Percentiles rank a stretch among this genome's conserved stretches.
Evolutionary conservation across 2,797 vertebrate species (phyloP).

Genomic region (Acrocephalus scirpaceus): DNA sequence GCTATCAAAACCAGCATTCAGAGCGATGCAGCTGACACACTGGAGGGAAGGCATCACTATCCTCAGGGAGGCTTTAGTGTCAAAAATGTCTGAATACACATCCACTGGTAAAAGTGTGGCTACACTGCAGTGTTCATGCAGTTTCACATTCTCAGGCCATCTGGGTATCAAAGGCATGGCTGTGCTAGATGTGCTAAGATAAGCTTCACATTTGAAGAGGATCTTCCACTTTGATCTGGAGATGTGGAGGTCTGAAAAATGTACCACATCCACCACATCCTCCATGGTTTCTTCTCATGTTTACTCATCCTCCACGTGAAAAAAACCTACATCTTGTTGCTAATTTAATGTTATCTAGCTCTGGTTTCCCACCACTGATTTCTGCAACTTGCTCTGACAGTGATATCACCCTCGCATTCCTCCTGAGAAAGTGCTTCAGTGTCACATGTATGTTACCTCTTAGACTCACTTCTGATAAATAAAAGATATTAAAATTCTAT

Average conservation of each 20-base stretch:
- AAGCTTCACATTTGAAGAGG: not conserved
- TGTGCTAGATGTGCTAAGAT: not conserved
- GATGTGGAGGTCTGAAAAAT: not conserved
- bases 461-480: not conserved
- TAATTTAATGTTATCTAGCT: not conserved
- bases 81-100: not conserved
- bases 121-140: not conserved
- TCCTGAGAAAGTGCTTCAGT: not conserved
- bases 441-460: not conserved
- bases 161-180: not conserved
- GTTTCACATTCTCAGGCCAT: not conserved
- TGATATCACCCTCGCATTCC: fast-evolving
- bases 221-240: not conserved
- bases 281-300: not conserved
- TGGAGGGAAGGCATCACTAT: not conserved
- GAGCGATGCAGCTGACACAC: not conserved
- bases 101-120: not conserved
- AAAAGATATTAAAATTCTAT: not conserved
- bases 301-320: not conserved
- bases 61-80: not conserved
- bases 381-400: not conserved
- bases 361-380: not conserved
- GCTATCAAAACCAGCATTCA: not conserved
- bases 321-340: not conserved
- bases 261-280: not conserved